Conservation (phyloP, 2,797 vertebrate species). For the Cetoscarus ocellatus region DNA sequence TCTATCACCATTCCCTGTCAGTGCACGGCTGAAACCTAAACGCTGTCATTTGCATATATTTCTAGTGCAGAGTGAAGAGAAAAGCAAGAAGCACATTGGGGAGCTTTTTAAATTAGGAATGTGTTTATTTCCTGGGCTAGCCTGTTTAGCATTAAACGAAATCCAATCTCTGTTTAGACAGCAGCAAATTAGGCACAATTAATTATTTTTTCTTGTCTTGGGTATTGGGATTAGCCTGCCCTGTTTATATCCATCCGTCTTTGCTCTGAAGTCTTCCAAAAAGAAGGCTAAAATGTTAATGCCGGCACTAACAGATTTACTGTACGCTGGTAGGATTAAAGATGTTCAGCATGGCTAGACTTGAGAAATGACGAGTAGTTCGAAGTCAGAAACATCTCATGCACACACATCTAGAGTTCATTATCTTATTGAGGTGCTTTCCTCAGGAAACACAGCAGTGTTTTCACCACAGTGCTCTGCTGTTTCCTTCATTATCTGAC, state of each 20-base stretch:
- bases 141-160: constrained; percentile 80
- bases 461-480: constrained; percentile 42
- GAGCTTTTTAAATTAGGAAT: constrained; percentile 78
- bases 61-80: constrained; percentile 53
- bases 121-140: constrained; percentile 78
- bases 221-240: constrained; percentile 76
- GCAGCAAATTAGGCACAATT: constrained; percentile 82
- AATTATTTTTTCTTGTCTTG: constrained; percentile 77
- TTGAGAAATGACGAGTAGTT: constrained; percentile 43
- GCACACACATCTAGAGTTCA: constrained; percentile 59
- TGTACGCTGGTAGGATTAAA: constrained; percentile 52
- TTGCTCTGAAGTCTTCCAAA: constrained; percentile 51
- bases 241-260: constrained; percentile 63
- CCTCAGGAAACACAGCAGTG: constrained; percentile 50
- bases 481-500: constrained; percentile 71
- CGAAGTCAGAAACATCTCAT: constrained; percentile 39
- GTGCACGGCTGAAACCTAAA: constrained; percentile 68
- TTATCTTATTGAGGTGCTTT: constrained; percentile 69
- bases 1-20: constrained; percentile 59
- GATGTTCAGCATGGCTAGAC: constrained; percentile 52
- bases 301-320: constrained; percentile 50
- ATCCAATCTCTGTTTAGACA: constrained; percentile 83
- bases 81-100: constrained; percentile 64
- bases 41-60: constrained; percentile 79
- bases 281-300: constrained; percentile 45